These are phyloP conservation scores for Trissolcus japonicus DNA, from an alignment of 2,888 invertebrate genomes.

Conservation along the genomic window DNA sequence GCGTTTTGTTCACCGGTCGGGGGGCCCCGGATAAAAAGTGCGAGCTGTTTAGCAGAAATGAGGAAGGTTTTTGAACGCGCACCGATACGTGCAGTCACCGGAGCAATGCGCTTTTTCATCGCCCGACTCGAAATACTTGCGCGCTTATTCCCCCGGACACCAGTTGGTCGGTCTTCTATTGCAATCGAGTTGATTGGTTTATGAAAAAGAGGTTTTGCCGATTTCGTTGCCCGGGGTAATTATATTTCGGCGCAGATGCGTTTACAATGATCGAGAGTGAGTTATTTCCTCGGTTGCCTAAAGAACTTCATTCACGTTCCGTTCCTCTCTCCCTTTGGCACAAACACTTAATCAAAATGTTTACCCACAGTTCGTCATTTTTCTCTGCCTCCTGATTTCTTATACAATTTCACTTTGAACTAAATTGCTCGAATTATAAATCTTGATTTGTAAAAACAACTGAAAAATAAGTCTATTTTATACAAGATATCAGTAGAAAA, in stretches of 20 bases:
- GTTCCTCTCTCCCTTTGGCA: neutral
- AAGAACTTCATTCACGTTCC: no score
- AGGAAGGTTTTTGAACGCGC: slow-evolving; percentile 37
- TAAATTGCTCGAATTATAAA: neutral
- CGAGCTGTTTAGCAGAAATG: slow-evolving; percentile 44
- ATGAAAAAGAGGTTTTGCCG: slow-evolving; percentile 29
- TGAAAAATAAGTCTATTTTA: no score
- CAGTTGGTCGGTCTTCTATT: slow-evolving; percentile 12
- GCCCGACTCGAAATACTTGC: slow-evolving; percentile 19
- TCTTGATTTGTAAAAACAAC: neutral
- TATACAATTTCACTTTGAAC: no score
- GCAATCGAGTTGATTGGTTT: slow-evolving; percentile 30
- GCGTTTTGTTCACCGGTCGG: neutral
- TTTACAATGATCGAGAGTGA: slow-evolving; percentile 13
- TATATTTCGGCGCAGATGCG: slow-evolving; percentile 13
- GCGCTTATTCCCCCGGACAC: slow-evolving; percentile 10
- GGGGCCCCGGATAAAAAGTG: slow-evolving; percentile 25
- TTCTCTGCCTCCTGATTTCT: no score
- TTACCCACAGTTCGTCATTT: no score
- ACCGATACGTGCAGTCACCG: slow-evolving; percentile 39
- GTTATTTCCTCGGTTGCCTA: slow-evolving; percentile 15
- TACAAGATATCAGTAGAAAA: neutral
- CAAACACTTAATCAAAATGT: neutral
- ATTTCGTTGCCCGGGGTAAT: slow-evolving; percentile 22
- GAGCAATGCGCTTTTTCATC: slow-evolving; percentile 46